A percentile compares a stretch with the other conserved stretches of the same genome.
Conservation (phyloP, 2,113 vertebrate species). For the Casuarius casuarius region DNA sequence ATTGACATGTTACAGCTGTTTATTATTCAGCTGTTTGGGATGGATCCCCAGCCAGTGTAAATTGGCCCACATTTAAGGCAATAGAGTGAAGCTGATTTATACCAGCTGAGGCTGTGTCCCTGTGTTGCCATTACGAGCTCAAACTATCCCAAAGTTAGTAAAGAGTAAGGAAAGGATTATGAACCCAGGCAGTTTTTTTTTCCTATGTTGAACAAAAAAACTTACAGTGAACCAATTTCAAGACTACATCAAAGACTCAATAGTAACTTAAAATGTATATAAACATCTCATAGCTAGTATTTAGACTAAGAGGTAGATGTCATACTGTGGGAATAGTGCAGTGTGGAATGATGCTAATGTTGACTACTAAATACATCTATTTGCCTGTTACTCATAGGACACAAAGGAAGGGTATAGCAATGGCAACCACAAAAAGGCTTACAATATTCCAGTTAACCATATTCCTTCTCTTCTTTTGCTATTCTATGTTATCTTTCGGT, state of each 20-base stretch:
- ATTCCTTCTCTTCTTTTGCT: conserved; percentile 48
- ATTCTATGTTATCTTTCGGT: conserved; percentile 56
- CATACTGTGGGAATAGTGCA: conserved; percentile 73
- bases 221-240: background rate
- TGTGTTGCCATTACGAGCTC: background rate
- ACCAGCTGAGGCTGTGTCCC: conserved; percentile 63
- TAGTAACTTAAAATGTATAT: conserved; percentile 63
- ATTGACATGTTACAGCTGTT: background rate
- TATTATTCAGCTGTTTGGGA: conserved; percentile 29
- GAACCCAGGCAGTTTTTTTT: background rate
- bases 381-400: conserved; percentile 29
- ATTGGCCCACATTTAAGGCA: conserved; percentile 66
- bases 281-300: conserved; percentile 77
- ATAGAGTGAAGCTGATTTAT: conserved; percentile 66
- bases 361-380: conserved; percentile 36
- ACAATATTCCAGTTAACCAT: background rate
- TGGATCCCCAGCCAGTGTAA: conserved; percentile 59
- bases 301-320: conserved; percentile 82
- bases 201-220: background rate
- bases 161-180: conserved; percentile 25
- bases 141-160: conserved; percentile 2
- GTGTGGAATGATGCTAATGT: conserved; percentile 31
- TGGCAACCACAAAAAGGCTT: conserved; percentile 20
- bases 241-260: conserved; percentile 23
- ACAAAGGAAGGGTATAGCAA: conserved; percentile 5